phyloP scores from a whole-genome alignment of 2,888 invertebrate genomes.

The Philaethria dido region DNA sequence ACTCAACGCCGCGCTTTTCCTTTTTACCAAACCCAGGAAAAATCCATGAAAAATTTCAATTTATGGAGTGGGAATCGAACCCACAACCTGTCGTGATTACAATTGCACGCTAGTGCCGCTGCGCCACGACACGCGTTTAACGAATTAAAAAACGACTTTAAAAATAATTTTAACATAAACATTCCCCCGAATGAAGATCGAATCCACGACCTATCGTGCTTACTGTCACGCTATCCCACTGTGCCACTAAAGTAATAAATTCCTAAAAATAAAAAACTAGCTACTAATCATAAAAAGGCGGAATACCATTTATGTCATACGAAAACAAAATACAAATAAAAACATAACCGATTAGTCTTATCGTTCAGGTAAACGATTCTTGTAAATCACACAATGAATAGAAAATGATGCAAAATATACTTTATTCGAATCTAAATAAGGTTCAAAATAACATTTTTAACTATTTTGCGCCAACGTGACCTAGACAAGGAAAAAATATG shows the following conservation, averaged over 20 bases:
- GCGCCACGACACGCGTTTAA: too few species aligned
- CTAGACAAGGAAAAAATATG: slow-evolving; percentile 40
- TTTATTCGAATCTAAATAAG: slow-evolving; percentile 35
- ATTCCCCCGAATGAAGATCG: too few species aligned
- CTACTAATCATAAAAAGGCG: slow-evolving; percentile 36
- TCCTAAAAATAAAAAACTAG: slow-evolving; percentile 1
- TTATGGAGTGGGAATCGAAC: too few species aligned
- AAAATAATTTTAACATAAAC: too few species aligned
- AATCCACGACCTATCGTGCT: too few species aligned
- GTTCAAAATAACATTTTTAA: slow-evolving; percentile 28
- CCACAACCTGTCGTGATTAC: too few species aligned
- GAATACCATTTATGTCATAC: slow-evolving; percentile 53
- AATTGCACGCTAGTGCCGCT: too few species aligned
- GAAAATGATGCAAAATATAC: slow-evolving; percentile 35
- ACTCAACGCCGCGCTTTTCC: too few species aligned
- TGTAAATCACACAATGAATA: slow-evolving; percentile 65
- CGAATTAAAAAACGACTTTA: too few species aligned
- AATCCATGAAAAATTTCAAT: too few species aligned
- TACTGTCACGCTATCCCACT: not conserved
- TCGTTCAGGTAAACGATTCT: slow-evolving; percentile 73
- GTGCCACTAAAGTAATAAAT: not conserved
- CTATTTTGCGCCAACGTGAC: slow-evolving; percentile 41
- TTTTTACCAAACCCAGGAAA: too few species aligned
- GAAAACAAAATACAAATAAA: slow-evolving; percentile 60
- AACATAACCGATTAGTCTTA: slow-evolving; percentile 77